A percentile compares a stretch with the other conserved stretches of the same genome.
Evolutionary conservation across 2,113 vertebrate species (phyloP).

Genomic region (Vidua chalybeata): DNA sequence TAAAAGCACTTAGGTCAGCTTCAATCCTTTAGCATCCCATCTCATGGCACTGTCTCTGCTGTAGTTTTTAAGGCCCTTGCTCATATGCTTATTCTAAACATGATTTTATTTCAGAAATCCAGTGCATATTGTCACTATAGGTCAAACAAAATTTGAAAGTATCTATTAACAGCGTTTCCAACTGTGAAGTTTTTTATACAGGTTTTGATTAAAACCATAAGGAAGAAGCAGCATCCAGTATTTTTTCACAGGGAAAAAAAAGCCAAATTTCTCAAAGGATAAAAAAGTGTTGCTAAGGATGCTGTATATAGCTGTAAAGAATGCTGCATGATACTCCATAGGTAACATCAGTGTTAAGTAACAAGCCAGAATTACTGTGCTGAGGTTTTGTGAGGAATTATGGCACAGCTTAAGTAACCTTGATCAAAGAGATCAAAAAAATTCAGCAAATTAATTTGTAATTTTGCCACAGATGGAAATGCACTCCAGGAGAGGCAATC

Average conservation of each 20-base stretch:
- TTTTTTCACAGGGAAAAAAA: background rate
- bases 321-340: background rate
- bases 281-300: background rate
- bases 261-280: background rate
- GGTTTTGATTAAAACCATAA: background rate
- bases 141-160: background rate
- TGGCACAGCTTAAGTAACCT: slow-evolving; percentile 13
- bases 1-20: background rate
- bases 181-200: background rate
- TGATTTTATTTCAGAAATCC: background rate
- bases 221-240: background rate
- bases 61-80: background rate
- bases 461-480: slow-evolving; percentile 50
- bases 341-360: background rate
- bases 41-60: background rate
- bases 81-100: background rate
- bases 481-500: slow-evolving; percentile 45
- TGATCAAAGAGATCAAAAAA: slow-evolving; percentile 31
- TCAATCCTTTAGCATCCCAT: background rate
- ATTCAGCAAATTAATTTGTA: slow-evolving; percentile 21
- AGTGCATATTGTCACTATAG: background rate
- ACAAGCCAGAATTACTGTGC: background rate
- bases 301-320: background rate
- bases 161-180: background rate
- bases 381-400: background rate